Percentiles rank a stretch among this genome's conserved stretches.
Evolutionary conservation across 2,888 invertebrate genomes (phyloP).

Genomic region (Eupithecia vulgata): DNA sequence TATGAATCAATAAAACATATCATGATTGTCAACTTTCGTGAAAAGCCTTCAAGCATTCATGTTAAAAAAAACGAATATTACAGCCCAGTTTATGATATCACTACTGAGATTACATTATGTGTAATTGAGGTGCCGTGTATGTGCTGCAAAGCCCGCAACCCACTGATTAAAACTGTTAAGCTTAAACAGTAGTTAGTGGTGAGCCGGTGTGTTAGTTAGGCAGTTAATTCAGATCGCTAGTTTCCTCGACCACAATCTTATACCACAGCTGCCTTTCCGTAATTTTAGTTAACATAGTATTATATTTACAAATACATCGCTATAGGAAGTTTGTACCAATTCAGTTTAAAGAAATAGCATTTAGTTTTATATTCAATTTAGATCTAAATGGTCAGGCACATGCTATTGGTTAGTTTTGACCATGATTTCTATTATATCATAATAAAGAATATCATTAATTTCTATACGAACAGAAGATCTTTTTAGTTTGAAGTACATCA

Average conservation of each 20-base stretch:
- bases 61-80: not conserved
- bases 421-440: not conserved
- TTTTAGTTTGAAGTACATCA: conserved; percentile 1
- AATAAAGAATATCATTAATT: not conserved
- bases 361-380: conserved; percentile 12
- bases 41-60: not conserved
- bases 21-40: not conserved
- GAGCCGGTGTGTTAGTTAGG: conserved; percentile 34
- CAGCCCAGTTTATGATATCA: conserved; percentile 35
- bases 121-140: conserved; percentile 53
- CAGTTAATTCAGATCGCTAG: conserved; percentile 43
- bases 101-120: conserved; percentile 53
- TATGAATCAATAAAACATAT: not conserved
- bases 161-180: conserved; percentile 9
- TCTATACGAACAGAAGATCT: not conserved
- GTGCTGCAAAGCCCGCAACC: conserved; percentile 26
- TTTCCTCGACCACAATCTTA: conserved; percentile 33
- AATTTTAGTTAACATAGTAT: conserved; percentile 52
- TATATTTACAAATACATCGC: conserved; percentile 51
- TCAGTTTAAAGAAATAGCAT: conserved; percentile 31
- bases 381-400: not conserved
- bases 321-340: conserved; percentile 39
- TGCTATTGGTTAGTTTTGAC: not conserved
- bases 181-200: conserved; percentile 23
- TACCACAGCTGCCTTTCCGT: conserved; percentile 48